A percentile compares a stretch with the other conserved stretches of the same genome.
These are phyloP conservation scores for Acrocephalus kingi DNA, from an alignment of 2,113 vertebrate species.

Conservation along the genomic window DNA sequence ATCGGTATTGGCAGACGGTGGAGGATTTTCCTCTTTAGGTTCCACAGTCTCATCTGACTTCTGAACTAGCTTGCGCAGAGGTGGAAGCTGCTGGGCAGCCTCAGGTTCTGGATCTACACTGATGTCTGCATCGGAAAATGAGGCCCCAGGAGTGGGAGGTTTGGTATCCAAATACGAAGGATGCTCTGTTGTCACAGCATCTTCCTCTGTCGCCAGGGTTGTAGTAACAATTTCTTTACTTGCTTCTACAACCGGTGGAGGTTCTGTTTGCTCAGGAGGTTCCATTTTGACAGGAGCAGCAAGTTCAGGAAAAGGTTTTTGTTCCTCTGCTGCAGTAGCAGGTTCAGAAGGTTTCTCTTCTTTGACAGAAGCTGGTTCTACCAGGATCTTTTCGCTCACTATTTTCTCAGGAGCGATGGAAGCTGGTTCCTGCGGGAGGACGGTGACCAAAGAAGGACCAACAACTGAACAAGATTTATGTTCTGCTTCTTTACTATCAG, in stretches of 20 bases:
- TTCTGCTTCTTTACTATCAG: slow-evolving; percentile 74
- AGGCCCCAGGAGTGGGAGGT: slow-evolving; percentile 82
- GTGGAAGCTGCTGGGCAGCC: slow-evolving; percentile 35
- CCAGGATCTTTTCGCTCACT: slow-evolving; percentile 63
- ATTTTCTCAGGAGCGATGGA: slow-evolving; percentile 62
- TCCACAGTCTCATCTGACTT: slow-evolving; percentile 69
- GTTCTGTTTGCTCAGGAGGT: slow-evolving; percentile 25
- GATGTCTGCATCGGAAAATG: slow-evolving; percentile 62
- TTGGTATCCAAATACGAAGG: slow-evolving; percentile 78
- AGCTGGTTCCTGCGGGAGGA: slow-evolving; percentile 60
- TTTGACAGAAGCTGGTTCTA: slow-evolving; percentile 39
- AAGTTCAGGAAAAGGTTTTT: slow-evolving; percentile 64
- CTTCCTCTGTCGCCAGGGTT: slow-evolving; percentile 52
- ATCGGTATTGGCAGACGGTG: neutral
- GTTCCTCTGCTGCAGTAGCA: slow-evolving; percentile 69
- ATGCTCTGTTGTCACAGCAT: slow-evolving; percentile 61
- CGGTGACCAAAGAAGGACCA: slow-evolving; percentile 40
- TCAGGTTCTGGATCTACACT: slow-evolving; percentile 73
- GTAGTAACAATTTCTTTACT: slow-evolving; percentile 66
- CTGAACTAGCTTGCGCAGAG: slow-evolving; percentile 68
- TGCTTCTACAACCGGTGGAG: neutral
- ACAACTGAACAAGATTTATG: slow-evolving; percentile 20
- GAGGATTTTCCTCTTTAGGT: slow-evolving; percentile 62
- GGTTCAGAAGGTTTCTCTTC: slow-evolving; percentile 73
- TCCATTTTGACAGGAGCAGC: slow-evolving; percentile 40